Percentiles rank a stretch among this genome's conserved stretches.
Conservation (phyloP, 1,140 invertebrate species). For the Ectropis grisescens region DNA sequence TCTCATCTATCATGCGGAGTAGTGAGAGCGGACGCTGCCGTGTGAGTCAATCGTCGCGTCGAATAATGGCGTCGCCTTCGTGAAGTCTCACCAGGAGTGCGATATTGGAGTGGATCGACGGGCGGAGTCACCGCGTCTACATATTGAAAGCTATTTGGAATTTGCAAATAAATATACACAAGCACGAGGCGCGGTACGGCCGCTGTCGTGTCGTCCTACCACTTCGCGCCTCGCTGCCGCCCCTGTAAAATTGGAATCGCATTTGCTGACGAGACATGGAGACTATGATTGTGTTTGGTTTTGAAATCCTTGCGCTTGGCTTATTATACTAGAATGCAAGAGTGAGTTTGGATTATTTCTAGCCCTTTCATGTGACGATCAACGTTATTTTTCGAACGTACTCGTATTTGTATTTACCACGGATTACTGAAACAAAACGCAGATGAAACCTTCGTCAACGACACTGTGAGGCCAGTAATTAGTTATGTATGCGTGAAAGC, state of each 20-base stretch:
- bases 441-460: no score
- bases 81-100: constrained; percentile 41
- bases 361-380: no score
- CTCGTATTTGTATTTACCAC: no score
- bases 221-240: constrained; percentile 43
- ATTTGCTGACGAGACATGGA: constrained; percentile 29
- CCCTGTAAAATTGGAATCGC: constrained; percentile 62
- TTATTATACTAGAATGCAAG: neutral
- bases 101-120: constrained; percentile 63
- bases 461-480: no score
- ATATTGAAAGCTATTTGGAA: constrained; percentile 67
- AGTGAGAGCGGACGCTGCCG: constrained; percentile 17
- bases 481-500: no score
- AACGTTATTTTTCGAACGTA: no score
- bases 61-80: constrained; percentile 41
- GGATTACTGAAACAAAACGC: no score
- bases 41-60: constrained; percentile 46
- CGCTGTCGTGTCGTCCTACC: constrained; percentile 16
- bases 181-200: constrained; percentile 27
- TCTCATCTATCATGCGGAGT: constrained; percentile 54
- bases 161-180: constrained; percentile 65
- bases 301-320: no score
- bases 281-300: constrained; percentile 41
- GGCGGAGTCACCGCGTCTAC: constrained; percentile 52
- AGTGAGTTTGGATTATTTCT: no score